phyloP scores from a whole-genome alignment of 2,797 vertebrate species.

The Cynodonichthys magdalenae region DNA sequence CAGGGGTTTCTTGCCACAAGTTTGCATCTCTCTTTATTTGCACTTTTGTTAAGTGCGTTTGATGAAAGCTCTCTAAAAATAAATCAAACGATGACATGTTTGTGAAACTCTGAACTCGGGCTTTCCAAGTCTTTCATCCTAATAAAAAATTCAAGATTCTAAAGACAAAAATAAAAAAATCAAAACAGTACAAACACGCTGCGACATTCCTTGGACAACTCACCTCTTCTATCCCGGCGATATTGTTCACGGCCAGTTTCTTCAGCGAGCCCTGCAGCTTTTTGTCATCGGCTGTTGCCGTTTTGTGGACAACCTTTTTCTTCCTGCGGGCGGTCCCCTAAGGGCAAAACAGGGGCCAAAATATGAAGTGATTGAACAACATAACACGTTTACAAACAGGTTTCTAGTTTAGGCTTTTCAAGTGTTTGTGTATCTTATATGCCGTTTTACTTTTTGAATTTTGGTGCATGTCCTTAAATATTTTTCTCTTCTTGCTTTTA shows the following conservation, averaged over 20 bases:
- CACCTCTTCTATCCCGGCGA: constrained; percentile 98
- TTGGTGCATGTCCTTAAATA: no score
- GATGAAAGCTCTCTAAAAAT: constrained; percentile 41
- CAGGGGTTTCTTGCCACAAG: no score
- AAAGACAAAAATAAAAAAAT: not conserved
- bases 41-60: constrained; percentile 4
- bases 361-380: constrained; percentile 1
- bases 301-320: constrained; percentile 99
- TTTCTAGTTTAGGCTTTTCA: no score
- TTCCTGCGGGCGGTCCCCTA: constrained; percentile 97
- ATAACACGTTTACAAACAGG: no score
- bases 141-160: constrained; percentile 24
- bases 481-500: no score
- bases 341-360: constrained; percentile 40
- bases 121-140: constrained; percentile 12
- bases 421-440: no score
- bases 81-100: constrained; percentile 17
- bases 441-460: no score
- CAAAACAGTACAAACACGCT: constrained; percentile 4
- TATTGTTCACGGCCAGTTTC: constrained; percentile 98
- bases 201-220: constrained; percentile 12
- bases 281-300: constrained; percentile 97
- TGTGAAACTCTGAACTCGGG: constrained; percentile 10
- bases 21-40: not conserved
- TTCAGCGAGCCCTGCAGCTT: constrained; percentile 98